Evolutionary conservation across 2,113 vertebrate species (phyloP).

Genomic region (Cynopterus brachyotis): DNA sequence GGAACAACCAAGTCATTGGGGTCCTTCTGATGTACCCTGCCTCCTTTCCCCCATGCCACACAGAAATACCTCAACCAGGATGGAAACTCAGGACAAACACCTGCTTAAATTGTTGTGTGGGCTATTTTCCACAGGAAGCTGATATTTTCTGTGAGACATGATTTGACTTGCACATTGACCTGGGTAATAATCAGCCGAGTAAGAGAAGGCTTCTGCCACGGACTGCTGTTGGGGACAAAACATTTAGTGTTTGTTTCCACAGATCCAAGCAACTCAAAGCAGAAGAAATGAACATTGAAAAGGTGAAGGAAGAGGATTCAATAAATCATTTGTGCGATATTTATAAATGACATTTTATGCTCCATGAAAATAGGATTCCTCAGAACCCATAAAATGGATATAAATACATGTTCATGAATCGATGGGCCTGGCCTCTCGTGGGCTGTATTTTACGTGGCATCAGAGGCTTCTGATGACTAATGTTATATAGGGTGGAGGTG

Average conservation of each 20-base stretch:
- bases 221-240: neutral
- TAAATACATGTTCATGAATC: neutral
- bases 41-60: accelerated
- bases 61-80: neutral
- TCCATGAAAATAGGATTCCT: slow-evolving; percentile 35
- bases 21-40: neutral
- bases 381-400: slow-evolving; percentile 4
- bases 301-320: neutral
- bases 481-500: neutral
- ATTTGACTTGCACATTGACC: neutral
- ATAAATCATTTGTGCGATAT: neutral
- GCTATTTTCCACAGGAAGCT: neutral
- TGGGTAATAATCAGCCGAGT: neutral
- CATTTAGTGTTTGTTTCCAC: neutral
- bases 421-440: neutral
- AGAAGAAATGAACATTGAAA: neutral
- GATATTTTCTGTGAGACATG: neutral
- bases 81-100: neutral
- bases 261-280: neutral
- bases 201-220: neutral
- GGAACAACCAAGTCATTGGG: no score
- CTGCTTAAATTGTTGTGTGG: neutral
- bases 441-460: neutral
- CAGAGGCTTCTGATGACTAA: neutral
- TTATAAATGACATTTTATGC: slow-evolving; percentile 25